Conservation (phyloP, 2,888 invertebrate species). For the Galerucella pusilla region DNA sequence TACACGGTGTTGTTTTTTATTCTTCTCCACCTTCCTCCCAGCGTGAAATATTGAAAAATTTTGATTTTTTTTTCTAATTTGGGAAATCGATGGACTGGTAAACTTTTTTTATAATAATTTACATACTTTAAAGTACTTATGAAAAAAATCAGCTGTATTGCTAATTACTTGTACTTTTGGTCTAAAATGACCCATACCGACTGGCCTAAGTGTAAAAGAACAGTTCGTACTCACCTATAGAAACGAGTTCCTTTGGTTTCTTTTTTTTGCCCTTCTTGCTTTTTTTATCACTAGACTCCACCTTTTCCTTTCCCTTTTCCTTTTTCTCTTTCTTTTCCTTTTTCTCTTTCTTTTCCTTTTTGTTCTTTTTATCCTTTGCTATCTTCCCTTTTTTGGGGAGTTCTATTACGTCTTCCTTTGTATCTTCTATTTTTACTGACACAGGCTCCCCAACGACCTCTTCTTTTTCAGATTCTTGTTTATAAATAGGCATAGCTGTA, state of each 20-base stretch:
- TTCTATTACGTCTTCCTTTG: not conserved
- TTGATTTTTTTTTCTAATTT: too few relatives aligned
- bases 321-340: slow-evolving; percentile 36
- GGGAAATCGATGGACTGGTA: too few relatives aligned
- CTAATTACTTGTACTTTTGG: too few relatives aligned
- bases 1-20: too few relatives aligned
- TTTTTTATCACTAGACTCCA: slow-evolving; percentile 7
- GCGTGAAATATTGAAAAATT: too few relatives aligned
- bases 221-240: too few relatives aligned
- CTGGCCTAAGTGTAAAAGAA: too few relatives aligned
- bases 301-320: slow-evolving; percentile 31
- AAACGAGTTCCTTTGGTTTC: not conserved
- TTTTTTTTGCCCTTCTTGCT: not conserved
- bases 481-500: slow-evolving; percentile 3
- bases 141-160: too few relatives aligned
- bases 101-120: too few relatives aligned
- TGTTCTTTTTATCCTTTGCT: not conserved
- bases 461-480: slow-evolving; percentile 2
- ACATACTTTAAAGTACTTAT: too few relatives aligned
- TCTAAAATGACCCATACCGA: too few relatives aligned
- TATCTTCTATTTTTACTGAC: not conserved
- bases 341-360: slow-evolving; percentile 31
- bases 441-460: not conserved
- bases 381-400: not conserved
- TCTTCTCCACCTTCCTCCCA: too few relatives aligned